Evolutionary conservation across 2,888 invertebrate genomes (phyloP).

Genomic region (Sylvicola cinctus): DNA sequence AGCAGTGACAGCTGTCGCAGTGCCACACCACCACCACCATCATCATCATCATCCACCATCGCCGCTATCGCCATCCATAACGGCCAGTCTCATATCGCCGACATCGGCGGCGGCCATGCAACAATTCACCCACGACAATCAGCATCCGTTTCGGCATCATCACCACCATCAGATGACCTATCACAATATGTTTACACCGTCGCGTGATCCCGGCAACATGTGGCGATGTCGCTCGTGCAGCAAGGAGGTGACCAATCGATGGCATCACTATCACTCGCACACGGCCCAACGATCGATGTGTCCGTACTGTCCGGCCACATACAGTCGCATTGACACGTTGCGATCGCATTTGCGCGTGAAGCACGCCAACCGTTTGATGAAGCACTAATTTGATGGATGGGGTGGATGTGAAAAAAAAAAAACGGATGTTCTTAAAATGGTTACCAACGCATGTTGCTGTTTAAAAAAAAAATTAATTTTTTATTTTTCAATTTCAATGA

Average conservation of each 20-base stretch:
- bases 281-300: slow-evolving; percentile 60
- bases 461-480: too few species aligned
- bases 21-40: not conserved
- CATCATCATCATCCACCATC: not conserved
- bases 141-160: not conserved
- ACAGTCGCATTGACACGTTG: slow-evolving; percentile 72
- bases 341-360: slow-evolving; percentile 63
- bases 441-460: too few species aligned
- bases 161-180: slow-evolving; percentile 38
- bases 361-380: slow-evolving; percentile 31
- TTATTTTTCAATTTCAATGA: too few species aligned
- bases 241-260: slow-evolving; percentile 71
- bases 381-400: slow-evolving; percentile 8
- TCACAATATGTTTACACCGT: slow-evolving; percentile 66
- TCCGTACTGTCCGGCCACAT: slow-evolving; percentile 68
- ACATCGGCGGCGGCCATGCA: not conserved
- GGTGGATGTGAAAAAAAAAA: too few species aligned
- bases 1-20: too few species aligned
- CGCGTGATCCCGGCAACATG: slow-evolving; percentile 46
- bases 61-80: slow-evolving; percentile 3
- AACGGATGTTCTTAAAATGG: too few species aligned
- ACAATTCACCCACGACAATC: too few species aligned
- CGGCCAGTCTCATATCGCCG: slow-evolving; percentile 3
- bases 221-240: slow-evolving; percentile 69
- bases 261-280: slow-evolving; percentile 76